Evolutionary conservation across 2,888 invertebrate species (phyloP).

Genomic region (Drosophila nr. perissopoda): DNA sequence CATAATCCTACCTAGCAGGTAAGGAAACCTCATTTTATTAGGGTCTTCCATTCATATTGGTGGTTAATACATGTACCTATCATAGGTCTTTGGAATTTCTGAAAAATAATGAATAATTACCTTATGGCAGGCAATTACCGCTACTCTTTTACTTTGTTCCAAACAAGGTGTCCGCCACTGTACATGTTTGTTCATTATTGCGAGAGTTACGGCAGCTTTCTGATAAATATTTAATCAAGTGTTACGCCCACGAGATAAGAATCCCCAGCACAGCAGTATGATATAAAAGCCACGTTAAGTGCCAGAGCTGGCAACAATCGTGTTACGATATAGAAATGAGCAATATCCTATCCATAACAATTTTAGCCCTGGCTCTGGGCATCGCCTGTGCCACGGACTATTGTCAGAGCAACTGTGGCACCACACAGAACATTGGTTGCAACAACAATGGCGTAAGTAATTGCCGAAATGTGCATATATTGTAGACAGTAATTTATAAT

Average conservation of each 20-base stretch:
- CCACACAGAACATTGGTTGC: slow-evolving; percentile 58
- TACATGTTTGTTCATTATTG: neutral
- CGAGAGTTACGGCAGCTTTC: neutral
- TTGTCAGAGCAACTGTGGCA: slow-evolving; percentile 51
- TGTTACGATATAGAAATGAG: slow-evolving; percentile 43
- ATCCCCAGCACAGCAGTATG: neutral
- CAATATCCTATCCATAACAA: slow-evolving; percentile 26
- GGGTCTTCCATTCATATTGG: no score
- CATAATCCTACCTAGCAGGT: no score
- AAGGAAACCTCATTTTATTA: no score
- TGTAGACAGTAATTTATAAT: neutral
- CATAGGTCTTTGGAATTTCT: no score
- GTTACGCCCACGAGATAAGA: slow-evolving; percentile 39
- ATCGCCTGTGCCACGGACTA: slow-evolving; percentile 50
- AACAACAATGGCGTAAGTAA: slow-evolving; percentile 60
- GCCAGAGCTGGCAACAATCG: slow-evolving; percentile 31
- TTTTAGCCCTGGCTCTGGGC: slow-evolving; percentile 37
- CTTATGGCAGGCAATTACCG: no score
- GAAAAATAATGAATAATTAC: no score
- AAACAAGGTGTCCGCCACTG: no score
- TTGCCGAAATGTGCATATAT: neutral
- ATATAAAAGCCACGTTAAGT: slow-evolving; percentile 49
- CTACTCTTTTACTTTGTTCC: no score
- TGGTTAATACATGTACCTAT: no score
- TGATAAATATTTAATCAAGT: slow-evolving; percentile 71